A percentile compares a stretch with the other conserved stretches of the same genome.
Evolutionary conservation across 2,888 invertebrate species (phyloP).

Genomic region (Parnassius smintheus): DNA sequence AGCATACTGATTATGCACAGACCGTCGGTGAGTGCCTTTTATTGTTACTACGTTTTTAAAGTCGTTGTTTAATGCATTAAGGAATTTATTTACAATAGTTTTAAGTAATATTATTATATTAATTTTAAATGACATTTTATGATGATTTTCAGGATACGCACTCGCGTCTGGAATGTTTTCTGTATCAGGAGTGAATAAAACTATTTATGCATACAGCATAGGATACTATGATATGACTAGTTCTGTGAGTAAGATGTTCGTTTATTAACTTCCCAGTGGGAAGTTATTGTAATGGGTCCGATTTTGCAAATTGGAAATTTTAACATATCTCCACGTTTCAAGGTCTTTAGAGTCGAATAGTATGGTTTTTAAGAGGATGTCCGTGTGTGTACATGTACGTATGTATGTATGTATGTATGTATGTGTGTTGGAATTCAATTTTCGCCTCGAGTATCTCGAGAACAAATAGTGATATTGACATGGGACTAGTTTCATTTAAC

Average conservation of each 20-base stretch:
- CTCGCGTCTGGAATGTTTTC: constrained; percentile 17
- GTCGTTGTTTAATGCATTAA: too few species aligned
- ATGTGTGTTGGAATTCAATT: too few species aligned
- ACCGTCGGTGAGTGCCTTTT: constrained; percentile 13
- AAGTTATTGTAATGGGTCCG: neutral
- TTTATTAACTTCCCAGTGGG: neutral
- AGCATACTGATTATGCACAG: neutral
- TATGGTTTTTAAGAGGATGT: too few species aligned
- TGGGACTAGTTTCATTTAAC: too few species aligned
- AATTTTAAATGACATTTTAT: neutral
- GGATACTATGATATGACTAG: constrained; percentile 2
- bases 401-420: too few species aligned
- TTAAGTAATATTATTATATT: neutral
- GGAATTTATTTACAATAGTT: too few species aligned
- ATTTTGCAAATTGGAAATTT: too few species aligned
- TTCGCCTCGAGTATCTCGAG: too few species aligned
- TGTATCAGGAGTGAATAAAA: constrained; percentile 2
- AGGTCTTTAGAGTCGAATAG: too few species aligned
- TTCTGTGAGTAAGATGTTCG: constrained; percentile 7
- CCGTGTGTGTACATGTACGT: too few species aligned
- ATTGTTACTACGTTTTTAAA: neutral
- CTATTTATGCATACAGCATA: constrained; percentile 15
- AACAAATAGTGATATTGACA: too few species aligned
- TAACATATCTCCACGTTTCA: too few species aligned
- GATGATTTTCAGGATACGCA: constrained; percentile 12